Base-by-base conservation (phyloP, 2,113 vertebrate genomes). In the Bubalus kerabau region DNA sequence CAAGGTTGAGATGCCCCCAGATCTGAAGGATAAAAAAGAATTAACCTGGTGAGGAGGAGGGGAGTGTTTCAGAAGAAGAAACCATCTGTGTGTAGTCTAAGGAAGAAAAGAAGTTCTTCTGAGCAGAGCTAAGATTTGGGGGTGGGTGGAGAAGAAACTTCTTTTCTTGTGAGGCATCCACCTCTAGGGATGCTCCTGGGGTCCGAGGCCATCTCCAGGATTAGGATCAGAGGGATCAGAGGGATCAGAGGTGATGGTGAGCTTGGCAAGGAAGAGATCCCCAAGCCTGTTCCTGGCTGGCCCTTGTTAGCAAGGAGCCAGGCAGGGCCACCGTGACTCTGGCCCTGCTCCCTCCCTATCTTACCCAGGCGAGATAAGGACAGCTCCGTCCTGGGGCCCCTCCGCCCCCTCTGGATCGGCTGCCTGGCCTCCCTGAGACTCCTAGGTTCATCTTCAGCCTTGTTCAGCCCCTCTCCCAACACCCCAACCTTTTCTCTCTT, bases 241-340 rank as follows among this genome's bases (percentile, higher is more conserved):
- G 50, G n/a, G 54, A 24, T 71, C 62, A 16, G 54, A 30, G 82
- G 40, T 3, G 13, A 36, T 1, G 11, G 30, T 7, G 0, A 36
- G 9, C 30, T 15, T 2, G 32, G 19, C 1, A 11, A 56, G 59
- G 62, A 11, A 2, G 60, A 48, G 40, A 8, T 16, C 30, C 1
- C 17, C 21, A 46, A 21, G 23, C 21, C 13, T 9, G 40, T 30
- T 43, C 57, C 64, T 2, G 10, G 19, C 30, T 26, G 30, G 30
- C 26, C 80, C 32, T 12, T 21, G 50, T 56, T n/a, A 24, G 3
- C 3, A 16, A 36, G 59, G 24, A 59, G 21, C 19, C 36, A 26
- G 59, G 71, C 46, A 5, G 1, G 26, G 48, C 5, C 3, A 23
- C 82, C 0, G 0, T 10, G 14, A 64, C 43, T 4, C 48, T 0